A percentile compares a stretch with the other conserved stretches of the same genome.
Conservation (phyloP, 2,797 vertebrate genomes). For the Mus spretus region DNA sequence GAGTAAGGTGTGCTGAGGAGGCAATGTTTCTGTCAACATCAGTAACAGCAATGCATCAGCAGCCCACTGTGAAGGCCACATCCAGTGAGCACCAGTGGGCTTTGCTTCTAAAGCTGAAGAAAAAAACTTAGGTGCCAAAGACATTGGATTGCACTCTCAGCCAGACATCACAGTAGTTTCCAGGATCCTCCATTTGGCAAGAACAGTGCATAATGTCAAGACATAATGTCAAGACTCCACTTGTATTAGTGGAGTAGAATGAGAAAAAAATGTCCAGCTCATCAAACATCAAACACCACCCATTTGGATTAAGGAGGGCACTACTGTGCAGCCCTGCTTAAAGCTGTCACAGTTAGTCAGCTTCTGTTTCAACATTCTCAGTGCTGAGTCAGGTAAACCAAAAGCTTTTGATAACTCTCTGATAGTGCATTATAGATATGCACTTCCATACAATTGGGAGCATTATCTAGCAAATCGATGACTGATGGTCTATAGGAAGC, state of each 20-base stretch:
- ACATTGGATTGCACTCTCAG: neutral
- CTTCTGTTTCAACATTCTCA: neutral
- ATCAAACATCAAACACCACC: neutral
- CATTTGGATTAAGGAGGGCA: neutral
- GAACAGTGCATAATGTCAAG: neutral
- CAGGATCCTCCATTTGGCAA: constrained; percentile 4
- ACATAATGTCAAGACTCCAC: neutral
- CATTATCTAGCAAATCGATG: constrained; percentile 21
- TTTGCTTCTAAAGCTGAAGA: neutral
- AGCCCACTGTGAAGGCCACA: too few relatives aligned
- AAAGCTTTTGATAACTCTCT: neutral
- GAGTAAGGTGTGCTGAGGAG: neutral
- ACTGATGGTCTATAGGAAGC: neutral
- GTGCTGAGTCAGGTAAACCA: neutral
- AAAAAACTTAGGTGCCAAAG: neutral
- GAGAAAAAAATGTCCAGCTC: neutral
- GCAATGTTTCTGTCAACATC: neutral
- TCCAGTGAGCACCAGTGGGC: neutral
- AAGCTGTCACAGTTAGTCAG: neutral
- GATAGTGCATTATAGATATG: neutral
- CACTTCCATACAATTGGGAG: neutral
- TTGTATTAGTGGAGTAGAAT: neutral
- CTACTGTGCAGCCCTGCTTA: neutral
- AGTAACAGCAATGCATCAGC: neutral
- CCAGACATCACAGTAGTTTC: neutral